Conservation (phyloP, 1,140 invertebrate species). For the Drosophila subobscura region DNA sequence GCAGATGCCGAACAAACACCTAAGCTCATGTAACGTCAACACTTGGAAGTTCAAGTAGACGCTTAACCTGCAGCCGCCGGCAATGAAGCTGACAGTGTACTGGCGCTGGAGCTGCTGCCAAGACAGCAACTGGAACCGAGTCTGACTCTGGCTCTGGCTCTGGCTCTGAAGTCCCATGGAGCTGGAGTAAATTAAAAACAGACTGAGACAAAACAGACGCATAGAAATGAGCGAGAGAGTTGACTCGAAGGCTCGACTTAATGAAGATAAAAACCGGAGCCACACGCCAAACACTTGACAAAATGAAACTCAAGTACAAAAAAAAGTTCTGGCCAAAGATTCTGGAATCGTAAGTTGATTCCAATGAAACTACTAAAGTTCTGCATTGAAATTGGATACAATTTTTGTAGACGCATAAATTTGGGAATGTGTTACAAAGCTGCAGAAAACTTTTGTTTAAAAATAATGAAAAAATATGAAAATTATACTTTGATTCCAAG, state of each 20-base stretch:
- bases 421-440: no score
- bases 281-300: constrained; percentile 13
- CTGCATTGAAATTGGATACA: no score
- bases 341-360: no score
- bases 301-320: constrained; percentile 1
- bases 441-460: no score
- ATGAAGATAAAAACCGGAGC: constrained; percentile 7
- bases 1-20: constrained; percentile 76
- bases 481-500: no score
- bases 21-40: constrained; percentile 72
- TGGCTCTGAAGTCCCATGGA: constrained; percentile 32
- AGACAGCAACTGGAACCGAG: constrained; percentile 21
- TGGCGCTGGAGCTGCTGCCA: constrained; percentile 25
- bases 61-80: constrained; percentile 75
- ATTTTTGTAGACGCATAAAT: no score
- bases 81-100: constrained; percentile 59
- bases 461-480: no score
- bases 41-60: constrained; percentile 76
- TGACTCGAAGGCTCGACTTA: constrained; percentile 55
- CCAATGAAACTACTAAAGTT: no score
- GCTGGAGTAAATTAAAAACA: constrained; percentile 75
- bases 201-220: constrained; percentile 31
- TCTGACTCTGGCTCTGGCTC: no score
- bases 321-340: not conserved
- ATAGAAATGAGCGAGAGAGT: constrained; percentile 49